phyloP scores from a whole-genome alignment of 2,888 invertebrate genomes.

The Chydorus sphaericus region DNA sequence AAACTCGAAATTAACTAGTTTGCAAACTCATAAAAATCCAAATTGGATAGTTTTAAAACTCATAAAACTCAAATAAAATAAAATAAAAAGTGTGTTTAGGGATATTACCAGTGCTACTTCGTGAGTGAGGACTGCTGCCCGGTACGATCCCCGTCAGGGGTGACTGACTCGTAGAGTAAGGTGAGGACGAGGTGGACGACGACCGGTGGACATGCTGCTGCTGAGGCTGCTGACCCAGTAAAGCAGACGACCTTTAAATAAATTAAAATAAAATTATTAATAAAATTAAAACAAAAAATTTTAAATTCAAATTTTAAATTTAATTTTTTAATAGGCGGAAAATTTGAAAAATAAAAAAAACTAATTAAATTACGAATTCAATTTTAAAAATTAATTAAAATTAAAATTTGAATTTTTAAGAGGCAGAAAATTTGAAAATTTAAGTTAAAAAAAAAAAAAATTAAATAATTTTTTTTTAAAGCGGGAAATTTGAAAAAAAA shows the following conservation, averaged over 20 bases:
- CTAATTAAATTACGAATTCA: too few relatives aligned
- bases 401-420: background rate
- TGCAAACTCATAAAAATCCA: too few relatives aligned
- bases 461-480: background rate
- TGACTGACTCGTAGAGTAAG: conserved; percentile 24
- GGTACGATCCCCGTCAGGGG: conserved; percentile 27
- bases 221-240: background rate
- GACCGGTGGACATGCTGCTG: background rate
- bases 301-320: background rate
- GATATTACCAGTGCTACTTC: conserved; percentile 8
- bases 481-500: background rate
- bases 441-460: background rate
- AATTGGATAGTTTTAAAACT: too few relatives aligned
- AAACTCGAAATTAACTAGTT: too few relatives aligned
- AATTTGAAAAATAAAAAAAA: too few relatives aligned
- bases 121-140: conserved; percentile 22
- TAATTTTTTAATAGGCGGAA: background rate
- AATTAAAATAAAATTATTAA: too few relatives aligned
- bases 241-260: too few relatives aligned
- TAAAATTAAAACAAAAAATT: background rate
- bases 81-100: too few relatives aligned
- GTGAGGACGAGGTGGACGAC: conserved; percentile 29
- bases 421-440: background rate
- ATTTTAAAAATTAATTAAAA: background rate
- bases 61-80: too few relatives aligned